Percentiles rank a stretch among this genome's conserved stretches.
Evolutionary conservation across 2,113 vertebrate species (phyloP).

Genomic region (Glareola pratincola): DNA sequence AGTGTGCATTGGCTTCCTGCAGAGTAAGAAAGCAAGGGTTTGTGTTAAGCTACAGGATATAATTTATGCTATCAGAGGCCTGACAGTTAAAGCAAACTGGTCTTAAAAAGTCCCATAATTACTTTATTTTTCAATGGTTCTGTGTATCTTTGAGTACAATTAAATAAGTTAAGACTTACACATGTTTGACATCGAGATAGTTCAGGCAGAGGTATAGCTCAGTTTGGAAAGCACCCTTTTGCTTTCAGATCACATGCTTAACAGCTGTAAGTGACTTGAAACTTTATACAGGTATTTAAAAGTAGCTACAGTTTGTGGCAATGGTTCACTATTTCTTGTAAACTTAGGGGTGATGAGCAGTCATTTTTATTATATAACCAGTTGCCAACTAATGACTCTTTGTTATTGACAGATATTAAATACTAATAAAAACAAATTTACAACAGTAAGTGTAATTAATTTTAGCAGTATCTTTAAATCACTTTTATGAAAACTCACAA

Average conservation of each 20-base stretch:
- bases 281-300: background rate
- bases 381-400: background rate
- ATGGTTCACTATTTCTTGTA: background rate
- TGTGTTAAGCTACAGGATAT: background rate
- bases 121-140: background rate
- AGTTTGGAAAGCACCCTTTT: background rate
- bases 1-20: background rate
- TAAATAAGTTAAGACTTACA: background rate
- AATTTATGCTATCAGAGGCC: background rate
- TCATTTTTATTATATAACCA: background rate
- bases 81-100: background rate
- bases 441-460: background rate
- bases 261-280: background rate
- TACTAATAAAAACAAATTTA: background rate
- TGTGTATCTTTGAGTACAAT: background rate
- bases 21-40: background rate
- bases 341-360: background rate
- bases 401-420: background rate
- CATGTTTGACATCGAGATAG: background rate
- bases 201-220: background rate
- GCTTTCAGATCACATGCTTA: background rate
- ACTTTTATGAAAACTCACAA: background rate
- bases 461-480: background rate
- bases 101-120: background rate
- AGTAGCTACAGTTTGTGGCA: conserved; percentile 1